Conservation (phyloP, 2,888 invertebrate species). For the Seira musarum region DNA sequence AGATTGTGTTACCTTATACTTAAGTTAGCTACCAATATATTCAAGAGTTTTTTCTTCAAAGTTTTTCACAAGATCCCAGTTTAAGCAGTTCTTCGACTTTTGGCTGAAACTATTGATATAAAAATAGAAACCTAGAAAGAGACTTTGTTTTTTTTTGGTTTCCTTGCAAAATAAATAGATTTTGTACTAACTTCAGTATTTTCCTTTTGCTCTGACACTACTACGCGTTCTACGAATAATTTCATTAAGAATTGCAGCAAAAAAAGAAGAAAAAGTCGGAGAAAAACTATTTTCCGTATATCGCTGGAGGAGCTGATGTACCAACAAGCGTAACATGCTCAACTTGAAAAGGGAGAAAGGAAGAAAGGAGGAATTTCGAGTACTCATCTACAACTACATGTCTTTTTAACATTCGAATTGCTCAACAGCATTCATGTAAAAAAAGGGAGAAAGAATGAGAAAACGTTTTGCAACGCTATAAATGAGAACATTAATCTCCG, state of each 20-base stretch:
- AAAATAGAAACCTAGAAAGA: too few species aligned
- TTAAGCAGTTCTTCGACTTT: too few species aligned
- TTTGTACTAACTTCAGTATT: neutral
- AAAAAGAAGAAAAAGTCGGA: neutral
- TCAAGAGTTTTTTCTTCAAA: too few species aligned
- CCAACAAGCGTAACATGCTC: neutral
- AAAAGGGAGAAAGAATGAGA: neutral
- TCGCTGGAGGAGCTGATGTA: conserved; percentile 14
- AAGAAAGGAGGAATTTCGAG: neutral
- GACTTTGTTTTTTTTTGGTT: too few species aligned
- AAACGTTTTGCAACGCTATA: neutral
- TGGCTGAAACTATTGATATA: too few species aligned
- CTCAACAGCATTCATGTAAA: neutral
- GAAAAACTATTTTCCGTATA: conserved; percentile 14
- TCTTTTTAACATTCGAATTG: neutral
- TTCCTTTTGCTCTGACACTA: neutral
- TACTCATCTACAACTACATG: neutral
- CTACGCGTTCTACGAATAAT: neutral
- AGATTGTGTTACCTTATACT: neutral
- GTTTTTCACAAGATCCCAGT: too few species aligned
- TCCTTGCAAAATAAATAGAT: too few species aligned
- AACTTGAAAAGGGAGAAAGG: neutral
- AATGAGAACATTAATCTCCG: conserved; percentile 14
- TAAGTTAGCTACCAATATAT: too few species aligned
- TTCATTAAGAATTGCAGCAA: neutral